Evolutionary conservation across 1,140 invertebrate species (phyloP).

Genomic region (Yoshiicerus persimilis): DNA sequence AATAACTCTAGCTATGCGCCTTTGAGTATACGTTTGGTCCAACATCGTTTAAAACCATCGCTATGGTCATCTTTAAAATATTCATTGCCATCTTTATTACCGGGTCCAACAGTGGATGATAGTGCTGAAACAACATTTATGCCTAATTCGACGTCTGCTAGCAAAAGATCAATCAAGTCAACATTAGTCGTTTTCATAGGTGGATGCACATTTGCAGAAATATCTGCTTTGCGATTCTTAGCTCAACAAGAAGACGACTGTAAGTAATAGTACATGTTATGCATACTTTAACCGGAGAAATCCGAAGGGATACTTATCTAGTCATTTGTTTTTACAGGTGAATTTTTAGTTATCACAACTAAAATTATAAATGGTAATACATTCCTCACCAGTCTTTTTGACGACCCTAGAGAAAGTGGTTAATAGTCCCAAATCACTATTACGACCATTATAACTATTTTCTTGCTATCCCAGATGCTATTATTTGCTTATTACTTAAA

Average conservation of each 20-base stretch:
- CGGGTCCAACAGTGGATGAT: slow-evolving; percentile 64
- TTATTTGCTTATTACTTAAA: neutral
- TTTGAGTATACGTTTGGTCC: slow-evolving; percentile 82
- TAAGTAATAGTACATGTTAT: slow-evolving; percentile 25
- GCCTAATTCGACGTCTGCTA: slow-evolving; percentile 59
- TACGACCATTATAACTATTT: too few species aligned
- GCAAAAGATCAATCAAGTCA: slow-evolving; percentile 70
- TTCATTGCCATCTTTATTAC: slow-evolving; percentile 63
- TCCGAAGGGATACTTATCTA: too few species aligned
- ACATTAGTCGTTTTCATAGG: slow-evolving; percentile 95
- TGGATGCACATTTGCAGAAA: slow-evolving; percentile 93
- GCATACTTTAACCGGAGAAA: slow-evolving; percentile 2
- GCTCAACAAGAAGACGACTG: slow-evolving; percentile 80
- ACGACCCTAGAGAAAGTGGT: slow-evolving; percentile 51
- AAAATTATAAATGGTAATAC: slow-evolving; percentile 88
- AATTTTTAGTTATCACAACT: slow-evolving; percentile 90
- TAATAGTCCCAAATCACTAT: neutral
- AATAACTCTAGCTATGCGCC: slow-evolving; percentile 81
- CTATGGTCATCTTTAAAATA: slow-evolving; percentile 75
- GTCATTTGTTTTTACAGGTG: slow-evolving; percentile 68
- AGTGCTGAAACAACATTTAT: slow-evolving; percentile 58
- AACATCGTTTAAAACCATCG: slow-evolving; percentile 79
- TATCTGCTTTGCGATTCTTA: slow-evolving; percentile 87
- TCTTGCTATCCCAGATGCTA: neutral
- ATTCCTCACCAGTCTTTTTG: slow-evolving; percentile 69